Evolutionary conservation across 1,140 invertebrate genomes (phyloP).

Genomic region (Pemphigus obesinymphae): DNA sequence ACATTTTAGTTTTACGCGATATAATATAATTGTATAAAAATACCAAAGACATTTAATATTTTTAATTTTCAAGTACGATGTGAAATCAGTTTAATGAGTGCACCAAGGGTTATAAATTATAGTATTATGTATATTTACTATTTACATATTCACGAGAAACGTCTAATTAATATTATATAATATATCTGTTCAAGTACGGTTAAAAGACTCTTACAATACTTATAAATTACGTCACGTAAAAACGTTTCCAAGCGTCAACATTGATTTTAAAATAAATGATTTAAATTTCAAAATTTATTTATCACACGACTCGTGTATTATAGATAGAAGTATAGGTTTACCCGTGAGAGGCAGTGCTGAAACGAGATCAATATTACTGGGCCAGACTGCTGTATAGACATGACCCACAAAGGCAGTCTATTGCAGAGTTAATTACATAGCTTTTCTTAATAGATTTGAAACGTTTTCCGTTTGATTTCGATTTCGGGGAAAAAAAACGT

Average conservation of each 20-base stretch:
- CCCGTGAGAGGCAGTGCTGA: background rate
- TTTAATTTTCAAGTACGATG: background rate
- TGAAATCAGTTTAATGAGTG: background rate
- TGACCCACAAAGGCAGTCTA: constrained; percentile 3
- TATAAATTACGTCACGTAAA: background rate
- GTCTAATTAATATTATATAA: too few species aligned
- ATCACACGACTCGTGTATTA: background rate
- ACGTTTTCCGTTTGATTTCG: too few species aligned
- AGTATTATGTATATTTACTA: too few species aligned
- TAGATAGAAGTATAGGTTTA: background rate
- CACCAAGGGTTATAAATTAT: too few species aligned
- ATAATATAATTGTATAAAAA: background rate
- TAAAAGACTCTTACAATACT: too few species aligned
- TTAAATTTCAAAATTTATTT: background rate
- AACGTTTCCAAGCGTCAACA: background rate
- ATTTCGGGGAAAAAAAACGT: too few species aligned
- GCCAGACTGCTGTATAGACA: background rate
- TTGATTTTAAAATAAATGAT: background rate
- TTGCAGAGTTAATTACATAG: background rate
- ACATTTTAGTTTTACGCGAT: too few species aligned
- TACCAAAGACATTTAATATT: too few species aligned
- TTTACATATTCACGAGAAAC: too few species aligned
- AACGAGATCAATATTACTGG: constrained; percentile 39
- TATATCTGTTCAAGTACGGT: too few species aligned
- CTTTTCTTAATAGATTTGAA: background rate